These are phyloP conservation scores for Vanacampus margaritifer DNA, from an alignment of 2,113 vertebrate species.

Conservation along the genomic window DNA sequence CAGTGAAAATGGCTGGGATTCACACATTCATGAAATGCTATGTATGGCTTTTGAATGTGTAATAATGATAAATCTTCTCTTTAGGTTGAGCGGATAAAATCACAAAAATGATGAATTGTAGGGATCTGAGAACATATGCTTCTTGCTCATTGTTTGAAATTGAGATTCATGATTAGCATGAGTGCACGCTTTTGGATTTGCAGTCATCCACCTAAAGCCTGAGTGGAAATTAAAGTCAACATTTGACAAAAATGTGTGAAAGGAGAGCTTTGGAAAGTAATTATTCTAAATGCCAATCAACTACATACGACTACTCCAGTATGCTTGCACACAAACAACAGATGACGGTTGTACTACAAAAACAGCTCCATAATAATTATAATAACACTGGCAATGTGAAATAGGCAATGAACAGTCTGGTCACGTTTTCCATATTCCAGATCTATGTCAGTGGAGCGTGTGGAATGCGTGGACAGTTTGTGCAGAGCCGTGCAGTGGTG, in stretches of 20 bases:
- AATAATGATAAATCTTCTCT: not conserved
- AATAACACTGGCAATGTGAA: not conserved
- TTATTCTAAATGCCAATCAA: not conserved
- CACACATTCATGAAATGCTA: not conserved
- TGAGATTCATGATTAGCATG: not conserved
- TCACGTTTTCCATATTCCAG: slow-evolving; percentile 51
- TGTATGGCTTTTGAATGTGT: not conserved
- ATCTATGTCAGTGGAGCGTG: slow-evolving; percentile 78
- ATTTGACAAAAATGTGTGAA: not conserved
- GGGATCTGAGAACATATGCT: not conserved
- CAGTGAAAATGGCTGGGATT: too few relatives aligned
- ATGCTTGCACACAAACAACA: not conserved
- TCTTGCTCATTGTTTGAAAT: not conserved
- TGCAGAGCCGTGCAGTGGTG: slow-evolving; percentile 79
- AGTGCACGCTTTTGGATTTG: not conserved
- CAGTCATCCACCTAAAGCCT: not conserved
- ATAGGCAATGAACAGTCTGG: not conserved
- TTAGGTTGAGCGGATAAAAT: not conserved
- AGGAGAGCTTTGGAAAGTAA: not conserved
- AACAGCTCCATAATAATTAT: not conserved
- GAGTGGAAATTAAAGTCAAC: slow-evolving; percentile 1
- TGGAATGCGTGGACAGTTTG: slow-evolving; percentile 85
- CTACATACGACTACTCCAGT: not conserved
- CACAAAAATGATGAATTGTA: not conserved
- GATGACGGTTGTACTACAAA: not conserved